Percentiles rank a stretch among this genome's conserved stretches.
phyloP scores from a whole-genome alignment of 2,888 invertebrate species.

The Clitarchus hookeri region DNA sequence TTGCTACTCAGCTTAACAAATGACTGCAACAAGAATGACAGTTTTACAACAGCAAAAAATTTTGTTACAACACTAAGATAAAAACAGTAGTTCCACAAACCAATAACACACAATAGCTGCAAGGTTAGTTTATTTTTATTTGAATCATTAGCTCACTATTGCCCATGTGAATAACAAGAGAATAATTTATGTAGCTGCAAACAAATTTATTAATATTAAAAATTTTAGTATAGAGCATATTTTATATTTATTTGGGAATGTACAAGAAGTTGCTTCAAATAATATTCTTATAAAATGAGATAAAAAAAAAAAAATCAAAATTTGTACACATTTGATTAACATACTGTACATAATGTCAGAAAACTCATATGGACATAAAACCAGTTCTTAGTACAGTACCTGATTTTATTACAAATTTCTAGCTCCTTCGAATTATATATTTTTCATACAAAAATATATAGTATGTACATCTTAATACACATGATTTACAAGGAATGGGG shows the following conservation, averaged over 20 bases:
- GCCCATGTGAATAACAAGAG: not conserved
- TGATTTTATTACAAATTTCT: not conserved
- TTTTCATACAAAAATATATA: constrained; percentile 2
- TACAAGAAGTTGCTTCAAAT: not conserved
- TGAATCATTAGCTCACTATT: not conserved
- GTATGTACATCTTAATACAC: not conserved
- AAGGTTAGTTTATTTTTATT: no score
- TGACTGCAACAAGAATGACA: not conserved
- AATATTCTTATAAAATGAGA: not conserved
- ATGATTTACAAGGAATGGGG: not conserved
- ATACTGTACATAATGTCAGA: not conserved
- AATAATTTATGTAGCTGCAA: not conserved
- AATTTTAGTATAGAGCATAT: not conserved
- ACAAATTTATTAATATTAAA: not conserved
- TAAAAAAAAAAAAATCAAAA: not conserved
- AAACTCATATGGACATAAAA: not conserved
- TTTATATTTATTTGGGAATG: not conserved
- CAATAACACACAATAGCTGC: no score
- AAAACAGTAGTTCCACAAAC: not conserved
- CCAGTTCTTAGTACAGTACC: not conserved
- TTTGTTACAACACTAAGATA: not conserved
- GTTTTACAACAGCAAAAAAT: not conserved
- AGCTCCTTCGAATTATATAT: not conserved
- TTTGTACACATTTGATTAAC: not conserved
- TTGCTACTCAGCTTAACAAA: not conserved